A percentile compares a stretch with the other conserved stretches of the same genome.
Evolutionary conservation across 1,140 invertebrate genomes (phyloP).

Genomic region (Bursaphelenchus mucronatus): DNA sequence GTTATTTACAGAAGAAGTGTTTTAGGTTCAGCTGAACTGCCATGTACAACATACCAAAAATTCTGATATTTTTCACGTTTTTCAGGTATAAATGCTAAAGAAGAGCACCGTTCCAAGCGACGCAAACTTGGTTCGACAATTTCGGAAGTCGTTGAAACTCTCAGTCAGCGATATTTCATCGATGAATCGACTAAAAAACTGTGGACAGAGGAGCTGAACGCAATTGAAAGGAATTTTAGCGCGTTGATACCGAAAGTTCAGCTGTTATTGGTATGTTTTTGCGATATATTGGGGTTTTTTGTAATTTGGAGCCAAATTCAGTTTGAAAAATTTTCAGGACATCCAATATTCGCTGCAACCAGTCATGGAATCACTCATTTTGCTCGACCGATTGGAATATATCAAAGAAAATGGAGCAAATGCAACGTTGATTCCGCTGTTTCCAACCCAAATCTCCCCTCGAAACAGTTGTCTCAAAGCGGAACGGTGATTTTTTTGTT

Average conservation of each 20-base stretch:
- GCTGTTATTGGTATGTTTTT: constrained; percentile 6
- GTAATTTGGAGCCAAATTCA: too few relatives aligned
- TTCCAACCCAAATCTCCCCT: constrained; percentile 2
- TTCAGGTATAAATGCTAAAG: constrained; percentile 8
- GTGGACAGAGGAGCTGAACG: constrained; percentile 2
- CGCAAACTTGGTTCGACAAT: constrained; percentile 12
- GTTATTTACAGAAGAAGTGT: too few relatives aligned
- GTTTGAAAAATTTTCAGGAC: neutral
- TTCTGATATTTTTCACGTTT: neutral
- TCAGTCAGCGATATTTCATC: neutral
- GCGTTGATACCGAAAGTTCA: constrained; percentile 1
- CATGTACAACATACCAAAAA: too few relatives aligned
- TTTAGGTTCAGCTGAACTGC: too few relatives aligned
- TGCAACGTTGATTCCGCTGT: neutral
- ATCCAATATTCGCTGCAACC: constrained; percentile 9
- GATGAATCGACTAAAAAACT: neutral
- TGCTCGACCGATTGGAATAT: neutral
- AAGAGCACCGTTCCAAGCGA: constrained; percentile 1
- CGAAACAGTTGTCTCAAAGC: constrained; percentile 1
- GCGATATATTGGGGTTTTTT: neutral
- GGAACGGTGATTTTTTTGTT: constrained; percentile 14
- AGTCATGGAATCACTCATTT: neutral
- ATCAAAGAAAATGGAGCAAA: constrained; percentile 9
- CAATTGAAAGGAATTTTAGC: neutral
- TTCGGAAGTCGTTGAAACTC: neutral